Evolutionary conservation across 1,140 invertebrate genomes (phyloP).

Genomic region (Scylla paramamosain): DNA sequence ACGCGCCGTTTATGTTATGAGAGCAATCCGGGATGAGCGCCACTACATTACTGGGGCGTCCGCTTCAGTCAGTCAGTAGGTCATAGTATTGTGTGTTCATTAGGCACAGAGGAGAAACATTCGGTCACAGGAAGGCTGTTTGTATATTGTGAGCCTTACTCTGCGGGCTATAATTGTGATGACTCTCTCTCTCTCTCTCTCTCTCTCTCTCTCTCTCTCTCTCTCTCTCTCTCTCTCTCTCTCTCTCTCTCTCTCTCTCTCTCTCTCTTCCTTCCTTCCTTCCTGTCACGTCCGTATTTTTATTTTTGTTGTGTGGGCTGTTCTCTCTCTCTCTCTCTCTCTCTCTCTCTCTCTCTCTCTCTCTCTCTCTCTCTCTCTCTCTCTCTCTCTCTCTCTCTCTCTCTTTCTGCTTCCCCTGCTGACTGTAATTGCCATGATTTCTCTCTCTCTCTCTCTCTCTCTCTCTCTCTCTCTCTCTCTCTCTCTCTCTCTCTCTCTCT

Average conservation of each 20-base stretch:
- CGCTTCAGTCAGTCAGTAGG: not conserved
- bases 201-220: no score
- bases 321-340: not conserved
- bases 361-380: not conserved
- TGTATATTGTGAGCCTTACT: no score
- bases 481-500: conserved; percentile 11
- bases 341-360: not conserved
- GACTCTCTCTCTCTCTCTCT: no score
- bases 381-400: not conserved
- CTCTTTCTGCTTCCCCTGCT: not conserved
- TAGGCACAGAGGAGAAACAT: not conserved
- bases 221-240: no score
- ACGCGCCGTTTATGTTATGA: not conserved
- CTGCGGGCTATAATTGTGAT: not conserved
- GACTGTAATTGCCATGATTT: not conserved
- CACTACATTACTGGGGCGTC: not conserved
- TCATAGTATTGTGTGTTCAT: not conserved
- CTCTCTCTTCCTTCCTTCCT: no score
- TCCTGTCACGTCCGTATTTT: no score
- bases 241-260: no score
- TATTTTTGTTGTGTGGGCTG: not conserved
- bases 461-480: not conserved
- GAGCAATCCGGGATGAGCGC: not conserved
- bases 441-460: conserved; percentile 1
- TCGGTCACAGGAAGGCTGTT: no score